A percentile compares a stretch with the other conserved stretches of the same genome.
Evolutionary conservation across 1,140 invertebrate genomes (phyloP).

Genomic region (Drosophila mojavensis): DNA sequence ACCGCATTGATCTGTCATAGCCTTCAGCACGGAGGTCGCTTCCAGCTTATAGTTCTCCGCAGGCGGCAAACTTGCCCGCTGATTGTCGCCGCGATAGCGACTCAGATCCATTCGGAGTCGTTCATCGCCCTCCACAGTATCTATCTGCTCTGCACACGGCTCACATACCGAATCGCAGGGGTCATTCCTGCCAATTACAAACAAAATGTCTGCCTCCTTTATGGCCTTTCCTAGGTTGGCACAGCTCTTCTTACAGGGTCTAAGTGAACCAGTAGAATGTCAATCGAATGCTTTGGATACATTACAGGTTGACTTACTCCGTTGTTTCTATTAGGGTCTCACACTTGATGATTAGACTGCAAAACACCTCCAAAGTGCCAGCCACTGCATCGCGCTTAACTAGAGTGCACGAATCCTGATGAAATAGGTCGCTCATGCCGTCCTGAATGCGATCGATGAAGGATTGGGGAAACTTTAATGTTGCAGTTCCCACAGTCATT

Average conservation of each 20-base stretch:
- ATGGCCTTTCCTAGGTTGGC: conserved; percentile 22
- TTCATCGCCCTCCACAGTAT: conserved; percentile 46
- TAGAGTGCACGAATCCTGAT: neutral
- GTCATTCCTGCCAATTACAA: conserved; percentile 40
- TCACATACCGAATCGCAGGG: neutral
- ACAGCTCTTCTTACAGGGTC: neutral
- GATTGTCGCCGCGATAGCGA: conserved; percentile 42
- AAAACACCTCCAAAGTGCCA: conserved; percentile 27
- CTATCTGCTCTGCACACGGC: conserved; percentile 6
- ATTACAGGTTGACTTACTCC: neutral
- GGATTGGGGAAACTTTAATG: conserved; percentile 3
- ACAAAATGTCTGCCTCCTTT: conserved; percentile 53
- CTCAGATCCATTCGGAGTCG: conserved; percentile 43
- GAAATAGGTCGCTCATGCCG: conserved; percentile 36
- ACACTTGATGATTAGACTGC: conserved; percentile 35
- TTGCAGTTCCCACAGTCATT: neutral
- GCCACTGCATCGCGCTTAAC: neutral
- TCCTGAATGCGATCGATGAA: conserved; percentile 28
- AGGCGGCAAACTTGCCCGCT: neutral
- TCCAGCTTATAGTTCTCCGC: conserved; percentile 5
- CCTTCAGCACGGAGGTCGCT: neutral
- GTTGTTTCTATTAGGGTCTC: neutral
- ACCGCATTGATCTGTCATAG: conserved; percentile 17
- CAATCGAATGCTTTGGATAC: neutral
- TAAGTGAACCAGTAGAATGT: neutral